Evolutionary conservation across 2,888 invertebrate species (phyloP), one percentile per base, ranked within the genome.

Genomic region (Agonum fuliginosum): DNA sequence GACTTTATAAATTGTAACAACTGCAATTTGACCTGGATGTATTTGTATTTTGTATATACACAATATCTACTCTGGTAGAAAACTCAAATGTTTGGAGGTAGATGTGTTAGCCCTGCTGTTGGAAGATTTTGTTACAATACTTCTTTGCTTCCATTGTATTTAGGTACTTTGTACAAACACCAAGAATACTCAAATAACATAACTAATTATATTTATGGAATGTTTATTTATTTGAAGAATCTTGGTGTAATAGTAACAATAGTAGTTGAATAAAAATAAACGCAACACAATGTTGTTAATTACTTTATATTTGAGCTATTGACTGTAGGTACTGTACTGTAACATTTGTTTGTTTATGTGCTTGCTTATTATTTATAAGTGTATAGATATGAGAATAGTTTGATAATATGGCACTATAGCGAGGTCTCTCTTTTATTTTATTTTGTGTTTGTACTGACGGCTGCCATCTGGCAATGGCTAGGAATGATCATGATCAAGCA

Each of bases 331-430:
- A 67, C 22, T 41, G 67, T n/a, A 22, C 27, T 46, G 24, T 69
- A 22, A 30, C 30, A n/a, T 20, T n/a, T 54, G 1, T 3, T 22
- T 54, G 22, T 71, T 3, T 17, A 41, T 20, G 34, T 73, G 27
- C 43, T 34, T 24, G 27, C n/a, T n/a, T n/a, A n/a, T n/a, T 62
- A 14, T 41, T 73, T 54, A 37, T 19, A 54, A 73, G 19, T 73
- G 43, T n/a, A 74, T 12, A 71, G 48, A 74, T 43, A 74, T 75
- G 48, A 67, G 51, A 75, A 27, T 70, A 70, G 48, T 48, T 48
- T 51, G 24, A 5, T 27, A 14, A 62, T 41, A 77, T 77, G 77
- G 77, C 77, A 77, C 77, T 77, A 58, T 54, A 54, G 77, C 77
- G 77, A 77, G 77, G 77, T 77, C 48, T 70, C 70, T 58, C 43